Percentiles rank a stretch among this genome's conserved stretches.
These are phyloP conservation scores for Trachymyrmex septentrionalis DNA, from an alignment of 1,140 invertebrate genomes.

Conservation along the genomic window DNA sequence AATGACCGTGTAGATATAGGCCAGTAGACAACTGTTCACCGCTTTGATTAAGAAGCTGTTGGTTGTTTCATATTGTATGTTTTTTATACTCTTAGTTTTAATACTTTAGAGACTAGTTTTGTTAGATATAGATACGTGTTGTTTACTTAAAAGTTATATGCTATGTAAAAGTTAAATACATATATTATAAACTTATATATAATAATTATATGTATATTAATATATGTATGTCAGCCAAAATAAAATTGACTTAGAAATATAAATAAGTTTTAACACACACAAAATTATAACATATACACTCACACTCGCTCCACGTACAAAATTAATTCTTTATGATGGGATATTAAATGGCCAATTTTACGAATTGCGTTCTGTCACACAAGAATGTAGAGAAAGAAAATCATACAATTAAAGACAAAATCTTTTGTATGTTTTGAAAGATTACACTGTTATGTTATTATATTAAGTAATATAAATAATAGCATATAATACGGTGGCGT, in stretches of 20 bases:
- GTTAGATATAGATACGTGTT: constrained; percentile 20
- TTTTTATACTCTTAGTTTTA: constrained; percentile 35
- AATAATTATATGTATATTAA: constrained; percentile 28
- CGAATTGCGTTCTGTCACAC: neutral
- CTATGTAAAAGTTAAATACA: neutral
- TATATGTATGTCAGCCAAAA: constrained; percentile 20
- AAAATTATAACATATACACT: constrained; percentile 13
- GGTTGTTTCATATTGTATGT: constrained; percentile 19
- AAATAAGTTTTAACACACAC: constrained; percentile 8
- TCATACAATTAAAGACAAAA: neutral
- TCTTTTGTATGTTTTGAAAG: neutral
- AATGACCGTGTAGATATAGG: neutral
- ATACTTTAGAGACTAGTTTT: constrained; percentile 42
- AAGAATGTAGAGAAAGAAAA: neutral
- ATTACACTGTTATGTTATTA: neutral
- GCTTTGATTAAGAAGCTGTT: constrained; percentile 19
- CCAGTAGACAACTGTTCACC: neutral
- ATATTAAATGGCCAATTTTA: constrained; percentile 49
- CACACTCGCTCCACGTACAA: neutral
- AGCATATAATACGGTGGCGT: too few species aligned
- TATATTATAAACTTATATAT: constrained; percentile 25
- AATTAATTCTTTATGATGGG: constrained; percentile 1
- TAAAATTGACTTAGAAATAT: constrained; percentile 21
- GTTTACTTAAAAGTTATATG: constrained; percentile 24
- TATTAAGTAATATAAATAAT: neutral